Evolutionary conservation across 2,113 vertebrate species (phyloP).

Genomic region (Odocoileus virginianus): DNA sequence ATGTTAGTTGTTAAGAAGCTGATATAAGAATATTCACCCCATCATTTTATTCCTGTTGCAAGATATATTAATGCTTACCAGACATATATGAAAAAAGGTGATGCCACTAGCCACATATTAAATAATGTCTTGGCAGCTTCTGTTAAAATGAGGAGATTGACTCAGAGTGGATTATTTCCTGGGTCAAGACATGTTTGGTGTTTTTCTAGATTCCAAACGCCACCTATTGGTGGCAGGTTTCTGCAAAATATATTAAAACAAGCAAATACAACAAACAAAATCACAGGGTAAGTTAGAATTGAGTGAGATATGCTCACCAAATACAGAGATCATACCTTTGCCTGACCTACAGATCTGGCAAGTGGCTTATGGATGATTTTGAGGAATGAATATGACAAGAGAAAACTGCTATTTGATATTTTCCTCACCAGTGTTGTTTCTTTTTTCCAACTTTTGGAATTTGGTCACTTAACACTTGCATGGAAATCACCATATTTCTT

Average conservation of each 20-base stretch:
- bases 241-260: background rate
- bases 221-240: constrained; percentile 70
- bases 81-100: constrained; percentile 78
- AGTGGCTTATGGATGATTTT: background rate
- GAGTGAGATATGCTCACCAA: background rate
- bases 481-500: background rate
- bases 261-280: background rate
- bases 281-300: background rate
- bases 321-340: background rate
- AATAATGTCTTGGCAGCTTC: constrained; percentile 82
- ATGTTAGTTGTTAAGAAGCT: constrained; percentile 70
- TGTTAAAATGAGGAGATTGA: constrained; percentile 81
- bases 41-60: constrained; percentile 80
- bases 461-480: background rate
- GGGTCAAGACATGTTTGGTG: constrained; percentile 6
- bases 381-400: background rate
- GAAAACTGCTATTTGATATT: background rate
- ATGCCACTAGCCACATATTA: constrained; percentile 73
- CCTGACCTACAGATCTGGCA: background rate
- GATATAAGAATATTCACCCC: constrained; percentile 73
- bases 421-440: background rate
- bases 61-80: constrained; percentile 82
- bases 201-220: constrained; percentile 58
- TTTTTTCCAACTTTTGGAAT: background rate
- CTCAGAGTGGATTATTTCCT: constrained; percentile 64